Percentiles rank a stretch among this genome's conserved stretches.
phyloP scores from a whole-genome alignment of 2,113 vertebrate species.

The Corythaixoides concolor region DNA sequence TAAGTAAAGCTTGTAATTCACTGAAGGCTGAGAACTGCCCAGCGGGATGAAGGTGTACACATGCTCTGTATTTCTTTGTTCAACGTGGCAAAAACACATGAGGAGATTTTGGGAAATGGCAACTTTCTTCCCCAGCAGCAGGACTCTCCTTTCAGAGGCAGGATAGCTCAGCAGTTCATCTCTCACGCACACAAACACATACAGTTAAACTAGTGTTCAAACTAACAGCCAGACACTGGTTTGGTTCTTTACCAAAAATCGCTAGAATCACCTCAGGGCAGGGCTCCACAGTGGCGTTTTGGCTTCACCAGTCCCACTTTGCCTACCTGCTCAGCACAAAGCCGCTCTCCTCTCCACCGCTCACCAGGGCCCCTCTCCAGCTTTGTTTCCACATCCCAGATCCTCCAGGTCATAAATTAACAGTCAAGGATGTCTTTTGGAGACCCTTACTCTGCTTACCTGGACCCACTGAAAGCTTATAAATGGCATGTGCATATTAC shows the following conservation, averaged over 20 bases:
- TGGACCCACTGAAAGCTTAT: neutral
- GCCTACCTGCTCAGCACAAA: neutral
- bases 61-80: neutral
- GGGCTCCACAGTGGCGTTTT: neutral
- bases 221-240: neutral
- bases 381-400: neutral
- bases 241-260: neutral
- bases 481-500: neutral
- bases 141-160: neutral
- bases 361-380: neutral
- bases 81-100: neutral
- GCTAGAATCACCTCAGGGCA: neutral
- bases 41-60: neutral
- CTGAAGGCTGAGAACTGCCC: neutral
- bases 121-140: neutral
- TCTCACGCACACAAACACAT: neutral
- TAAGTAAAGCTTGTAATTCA: neutral
- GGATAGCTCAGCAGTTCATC: neutral
- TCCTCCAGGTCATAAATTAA: neutral
- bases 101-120: neutral
- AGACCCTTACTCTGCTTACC: neutral
- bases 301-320: neutral
- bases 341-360: neutral
- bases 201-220: neutral
- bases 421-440: neutral